Conservation (phyloP, 2,888 invertebrate genomes). For the Hipparchia sbordonii region DNA sequence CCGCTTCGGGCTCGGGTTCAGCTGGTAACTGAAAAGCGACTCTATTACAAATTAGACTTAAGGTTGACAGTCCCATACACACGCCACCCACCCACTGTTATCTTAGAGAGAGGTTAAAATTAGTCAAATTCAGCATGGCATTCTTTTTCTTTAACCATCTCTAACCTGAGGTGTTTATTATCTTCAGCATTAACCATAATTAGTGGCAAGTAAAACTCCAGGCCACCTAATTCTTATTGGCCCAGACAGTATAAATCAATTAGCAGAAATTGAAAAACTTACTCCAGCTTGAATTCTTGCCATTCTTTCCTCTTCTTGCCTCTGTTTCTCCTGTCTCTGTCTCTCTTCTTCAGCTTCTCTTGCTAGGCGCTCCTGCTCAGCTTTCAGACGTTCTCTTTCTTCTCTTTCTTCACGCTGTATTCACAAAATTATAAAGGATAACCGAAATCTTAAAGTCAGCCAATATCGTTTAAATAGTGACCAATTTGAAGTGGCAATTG, state of each 20-base stretch:
- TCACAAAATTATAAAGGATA: background rate
- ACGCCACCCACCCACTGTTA: no score
- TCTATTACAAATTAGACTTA: background rate
- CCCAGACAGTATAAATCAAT: no score
- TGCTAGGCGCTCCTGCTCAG: conserved; percentile 65
- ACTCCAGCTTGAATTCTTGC: conserved; percentile 74
- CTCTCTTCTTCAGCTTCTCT: conserved; percentile 66
- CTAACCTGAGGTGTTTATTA: no score
- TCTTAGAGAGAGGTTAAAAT: no score
- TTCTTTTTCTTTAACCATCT: no score
- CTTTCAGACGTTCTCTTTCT: conserved; percentile 62
- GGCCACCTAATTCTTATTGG: no score
- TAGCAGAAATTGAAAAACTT: conserved; percentile 26
- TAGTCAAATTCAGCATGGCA: no score
- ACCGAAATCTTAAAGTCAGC: background rate
- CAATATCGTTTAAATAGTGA: no score
- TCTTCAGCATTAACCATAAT: no score
- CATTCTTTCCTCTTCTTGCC: conserved; percentile 68
- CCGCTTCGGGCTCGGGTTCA: conserved; percentile 53
- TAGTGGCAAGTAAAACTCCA: no score
- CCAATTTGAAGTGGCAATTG: no score
- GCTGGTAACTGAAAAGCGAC: conserved; percentile 58
- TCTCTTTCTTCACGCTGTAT: conserved; percentile 64
- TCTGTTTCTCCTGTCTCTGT: conserved; percentile 55
- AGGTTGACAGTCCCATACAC: no score